These are phyloP conservation scores for Iguana delicatissima DNA, from an alignment of 2,797 vertebrate genomes.

Conservation along the genomic window DNA sequence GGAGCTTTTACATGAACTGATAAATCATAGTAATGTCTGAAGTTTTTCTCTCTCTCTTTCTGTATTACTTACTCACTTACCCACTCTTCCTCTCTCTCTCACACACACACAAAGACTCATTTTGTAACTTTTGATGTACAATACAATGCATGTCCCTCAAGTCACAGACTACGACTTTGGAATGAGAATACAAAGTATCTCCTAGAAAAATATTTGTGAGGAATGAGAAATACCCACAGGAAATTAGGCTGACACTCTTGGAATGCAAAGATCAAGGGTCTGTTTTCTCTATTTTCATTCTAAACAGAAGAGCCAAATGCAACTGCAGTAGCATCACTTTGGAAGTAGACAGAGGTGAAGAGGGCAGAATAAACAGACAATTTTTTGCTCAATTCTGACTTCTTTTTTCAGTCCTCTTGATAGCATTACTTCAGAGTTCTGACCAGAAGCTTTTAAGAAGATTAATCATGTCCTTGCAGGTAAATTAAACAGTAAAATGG, in stretches of 20 bases:
- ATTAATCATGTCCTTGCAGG: slow-evolving; percentile 35
- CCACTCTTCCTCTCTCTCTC: neutral
- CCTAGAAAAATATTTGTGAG: slow-evolving; percentile 61
- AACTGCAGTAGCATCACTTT: slow-evolving; percentile 58
- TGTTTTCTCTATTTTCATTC: slow-evolving; percentile 70
- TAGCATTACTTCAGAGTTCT: slow-evolving; percentile 41
- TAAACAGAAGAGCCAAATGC: slow-evolving; percentile 66
- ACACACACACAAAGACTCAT: neutral
- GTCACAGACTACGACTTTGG: slow-evolving; percentile 11
- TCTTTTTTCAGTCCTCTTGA: slow-evolving; percentile 38
- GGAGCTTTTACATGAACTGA: neutral
- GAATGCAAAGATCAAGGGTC: slow-evolving; percentile 67
- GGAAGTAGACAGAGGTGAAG: slow-evolving; percentile 47
- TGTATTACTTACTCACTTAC: neutral
- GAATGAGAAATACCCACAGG: slow-evolving; percentile 62
- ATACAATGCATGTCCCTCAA: neutral
- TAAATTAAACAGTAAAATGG: slow-evolving; percentile 56
- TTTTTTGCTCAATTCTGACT: slow-evolving; percentile 49
- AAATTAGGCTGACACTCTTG: slow-evolving; percentile 55
- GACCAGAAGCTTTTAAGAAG: slow-evolving; percentile 18
- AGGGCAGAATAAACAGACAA: slow-evolving; percentile 43
- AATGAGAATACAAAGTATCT: slow-evolving; percentile 39
- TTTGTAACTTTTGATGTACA: neutral
- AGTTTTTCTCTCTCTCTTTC: neutral
- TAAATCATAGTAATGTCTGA: neutral